Base-by-base conservation (phyloP, 2,113 vertebrate species). In the Pteropus alecto region DNA sequence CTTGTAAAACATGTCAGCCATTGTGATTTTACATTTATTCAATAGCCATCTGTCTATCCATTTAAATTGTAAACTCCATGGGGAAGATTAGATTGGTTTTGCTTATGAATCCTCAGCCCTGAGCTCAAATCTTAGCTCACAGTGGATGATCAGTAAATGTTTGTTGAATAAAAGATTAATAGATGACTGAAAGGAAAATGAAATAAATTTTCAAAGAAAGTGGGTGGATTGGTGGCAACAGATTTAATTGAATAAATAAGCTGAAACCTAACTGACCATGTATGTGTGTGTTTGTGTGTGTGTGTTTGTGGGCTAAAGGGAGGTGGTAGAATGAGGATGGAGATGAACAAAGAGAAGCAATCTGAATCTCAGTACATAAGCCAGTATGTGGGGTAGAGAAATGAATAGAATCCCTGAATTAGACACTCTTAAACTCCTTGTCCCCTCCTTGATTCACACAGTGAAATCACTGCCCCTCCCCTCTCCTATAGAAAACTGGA, bases 11-110 rank as follows among this genome's bases (percentile, higher is more conserved):
- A 91, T 15, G 51, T 74, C 41, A 68, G 12, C 33, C 33, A 73
- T 38, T 94, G 41, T 90, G 46, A 58, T 26, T 93, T 77, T 93
- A 85, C 4, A 60, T 81, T 93, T 89, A 89, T 54, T 93, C 76
- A 74, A 84, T 90, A 76, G 43, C 8, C 13, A 88, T 93, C n/a
- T 85, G 13, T 60, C 41, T 94, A 78, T 43, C 21, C 2, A 30
- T 73, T 68, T 88, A 92, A 11, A 79, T 81, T 93, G 79, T 51
- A 43, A 81, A 90, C 7, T 84, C 74, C 54, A 48, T 54, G 8
- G 46, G 35, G 48, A 94, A 93, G 84, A 79, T 18, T 18, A 77
- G 15, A 26, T 48, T 87, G 48, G 8, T 78, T 71, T 88, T 87
- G 35, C 28, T 71, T 21, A 87, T 38, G 21, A 71, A 54, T 60